Evolutionary conservation across 1,140 invertebrate genomes (phyloP).

Genomic region (Lepidotrigona ventralis): DNA sequence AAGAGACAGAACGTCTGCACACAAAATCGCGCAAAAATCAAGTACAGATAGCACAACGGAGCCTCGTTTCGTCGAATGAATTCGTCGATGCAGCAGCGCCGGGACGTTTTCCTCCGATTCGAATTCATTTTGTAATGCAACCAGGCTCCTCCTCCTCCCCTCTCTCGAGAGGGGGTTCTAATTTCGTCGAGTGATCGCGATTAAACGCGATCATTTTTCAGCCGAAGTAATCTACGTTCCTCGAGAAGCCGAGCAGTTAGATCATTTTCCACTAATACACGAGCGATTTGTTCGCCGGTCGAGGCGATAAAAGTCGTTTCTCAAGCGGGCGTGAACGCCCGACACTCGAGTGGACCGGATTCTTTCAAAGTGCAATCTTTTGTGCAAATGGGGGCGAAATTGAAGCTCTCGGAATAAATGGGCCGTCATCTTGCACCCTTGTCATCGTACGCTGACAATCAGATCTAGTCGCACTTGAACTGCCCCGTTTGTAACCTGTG

Average conservation of each 20-base stretch:
- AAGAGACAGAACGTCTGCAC: background rate
- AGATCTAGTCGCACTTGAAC: background rate
- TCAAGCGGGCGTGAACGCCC: conserved; percentile 5
- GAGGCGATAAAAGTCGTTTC: conserved; percentile 30
- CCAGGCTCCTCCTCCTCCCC: background rate
- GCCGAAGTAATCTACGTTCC: conserved; percentile 10
- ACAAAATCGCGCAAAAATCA: background rate
- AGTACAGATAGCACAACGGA: too few species aligned
- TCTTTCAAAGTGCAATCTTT: conserved; percentile 60
- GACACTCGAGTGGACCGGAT: conserved; percentile 19
- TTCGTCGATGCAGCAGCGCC: background rate
- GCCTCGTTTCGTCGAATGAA: background rate
- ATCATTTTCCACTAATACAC: conserved; percentile 47
- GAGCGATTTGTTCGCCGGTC: conserved; percentile 29
- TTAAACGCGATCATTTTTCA: conserved; percentile 41
- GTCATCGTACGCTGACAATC: conserved; percentile 32
- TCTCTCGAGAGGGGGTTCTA: background rate
- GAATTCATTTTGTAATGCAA: conserved; percentile 6
- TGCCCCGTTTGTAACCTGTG: too few species aligned
- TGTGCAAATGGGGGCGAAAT: conserved; percentile 63
- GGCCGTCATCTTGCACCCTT: conserved; percentile 42
- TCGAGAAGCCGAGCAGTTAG: conserved; percentile 23
- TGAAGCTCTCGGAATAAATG: conserved; percentile 59
- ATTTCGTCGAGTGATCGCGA: conserved; percentile 27
- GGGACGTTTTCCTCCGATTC: too few species aligned